Percentiles rank a stretch among this genome's conserved stretches.
Conservation (phyloP, 2,797 vertebrate genomes). For the Phoebastria nigripes region DNA sequence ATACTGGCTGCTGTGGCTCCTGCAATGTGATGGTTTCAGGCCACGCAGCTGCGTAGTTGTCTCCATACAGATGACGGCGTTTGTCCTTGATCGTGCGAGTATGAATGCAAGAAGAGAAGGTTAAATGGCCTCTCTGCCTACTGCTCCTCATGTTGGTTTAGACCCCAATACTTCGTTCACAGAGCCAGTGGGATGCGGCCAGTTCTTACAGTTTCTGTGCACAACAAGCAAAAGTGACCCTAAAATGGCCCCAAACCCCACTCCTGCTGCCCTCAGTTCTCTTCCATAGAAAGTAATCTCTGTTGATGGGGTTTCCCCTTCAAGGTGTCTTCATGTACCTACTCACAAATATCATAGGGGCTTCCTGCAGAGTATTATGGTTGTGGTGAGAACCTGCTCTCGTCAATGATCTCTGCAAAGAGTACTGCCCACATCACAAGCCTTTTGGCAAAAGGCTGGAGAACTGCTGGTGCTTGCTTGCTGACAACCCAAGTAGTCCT, state of each 20-base stretch:
- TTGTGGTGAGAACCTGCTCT: background rate
- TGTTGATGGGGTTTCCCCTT: background rate
- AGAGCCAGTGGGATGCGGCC: background rate
- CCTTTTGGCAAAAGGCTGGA: background rate
- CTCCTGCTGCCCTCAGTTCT: background rate
- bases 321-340: background rate
- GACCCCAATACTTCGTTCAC: background rate
- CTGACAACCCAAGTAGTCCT: background rate
- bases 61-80: background rate
- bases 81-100: rapidly evolving
- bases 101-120: background rate
- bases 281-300: background rate
- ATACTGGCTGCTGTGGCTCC: background rate
- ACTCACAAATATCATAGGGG: background rate
- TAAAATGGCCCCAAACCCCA: background rate
- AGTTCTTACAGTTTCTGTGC: background rate
- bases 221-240: background rate
- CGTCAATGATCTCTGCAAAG: background rate
- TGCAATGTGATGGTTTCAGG: background rate
- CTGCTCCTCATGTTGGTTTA: background rate
- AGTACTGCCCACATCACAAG: background rate
- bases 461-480: background rate
- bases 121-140: background rate
- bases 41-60: background rate
- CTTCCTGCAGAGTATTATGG: background rate